Conservation (phyloP, 2,113 vertebrate species). For the Hyaena hyaena region DNA sequence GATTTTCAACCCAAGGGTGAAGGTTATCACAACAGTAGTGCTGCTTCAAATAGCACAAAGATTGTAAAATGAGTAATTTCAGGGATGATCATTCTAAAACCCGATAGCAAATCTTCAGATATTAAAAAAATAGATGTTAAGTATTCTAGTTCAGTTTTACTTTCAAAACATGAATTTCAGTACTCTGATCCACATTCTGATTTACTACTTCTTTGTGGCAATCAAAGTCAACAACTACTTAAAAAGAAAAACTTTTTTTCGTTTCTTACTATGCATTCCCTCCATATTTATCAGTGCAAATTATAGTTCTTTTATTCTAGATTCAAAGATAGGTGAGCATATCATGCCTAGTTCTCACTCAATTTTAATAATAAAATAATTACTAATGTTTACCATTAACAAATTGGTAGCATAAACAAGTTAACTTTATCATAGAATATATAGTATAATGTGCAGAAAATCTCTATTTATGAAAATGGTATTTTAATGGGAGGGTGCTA, state of each 20-base stretch:
- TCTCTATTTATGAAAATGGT: not conserved
- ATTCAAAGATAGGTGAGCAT: conserved; percentile 24
- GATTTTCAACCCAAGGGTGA: conserved; percentile 52
- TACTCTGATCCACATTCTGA: not conserved
- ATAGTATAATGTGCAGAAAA: not conserved
- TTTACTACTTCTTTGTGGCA: not conserved
- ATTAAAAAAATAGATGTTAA: not conserved
- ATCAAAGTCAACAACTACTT: not conserved
- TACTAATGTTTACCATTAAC: not conserved
- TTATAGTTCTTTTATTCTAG: not conserved
- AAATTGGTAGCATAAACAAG: not conserved
- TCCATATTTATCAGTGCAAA: not conserved
- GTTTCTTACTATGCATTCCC: not conserved
- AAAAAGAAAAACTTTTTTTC: conserved; percentile 25
- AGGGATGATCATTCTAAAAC: conserved; percentile 1
- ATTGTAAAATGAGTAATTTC: not conserved
- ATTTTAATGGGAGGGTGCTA: conserved; percentile 17
- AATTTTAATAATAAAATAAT: conserved; percentile 31
- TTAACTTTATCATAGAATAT: conserved; percentile 20
- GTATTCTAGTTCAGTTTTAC: conserved; percentile 4
- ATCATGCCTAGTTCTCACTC: not conserved
- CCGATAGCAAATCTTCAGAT: not conserved
- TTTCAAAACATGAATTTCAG: not conserved
- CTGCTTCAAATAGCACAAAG: not conserved
- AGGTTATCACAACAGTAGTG: conserved; percentile 18